Evolutionary conservation across 2,113 vertebrate genomes (phyloP).

Genomic region (Vulpes vulpes): DNA sequence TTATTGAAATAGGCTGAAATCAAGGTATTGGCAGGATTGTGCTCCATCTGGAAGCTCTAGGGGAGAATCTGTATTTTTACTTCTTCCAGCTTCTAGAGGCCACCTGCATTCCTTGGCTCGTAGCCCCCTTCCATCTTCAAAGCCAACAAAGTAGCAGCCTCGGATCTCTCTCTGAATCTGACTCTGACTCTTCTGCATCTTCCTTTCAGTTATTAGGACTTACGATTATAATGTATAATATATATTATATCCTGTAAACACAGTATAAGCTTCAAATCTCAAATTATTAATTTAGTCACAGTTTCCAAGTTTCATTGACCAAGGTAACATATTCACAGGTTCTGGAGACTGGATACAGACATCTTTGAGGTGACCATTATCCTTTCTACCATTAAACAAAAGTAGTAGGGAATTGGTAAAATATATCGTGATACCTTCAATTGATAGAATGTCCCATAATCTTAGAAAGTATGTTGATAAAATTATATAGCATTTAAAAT

Average conservation of each 20-base stretch:
- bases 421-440: neutral
- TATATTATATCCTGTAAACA: neutral
- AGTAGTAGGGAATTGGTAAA: neutral
- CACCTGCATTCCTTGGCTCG: slow-evolving; percentile 34
- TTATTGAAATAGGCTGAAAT: slow-evolving; percentile 62
- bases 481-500: neutral
- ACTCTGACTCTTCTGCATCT: neutral
- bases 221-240: neutral
- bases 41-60: slow-evolving; percentile 50
- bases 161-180: neutral
- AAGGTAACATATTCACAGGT: neutral
- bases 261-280: neutral
- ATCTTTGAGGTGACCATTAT: neutral
- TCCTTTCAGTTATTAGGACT: neutral
- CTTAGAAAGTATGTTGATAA: neutral
- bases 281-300: neutral
- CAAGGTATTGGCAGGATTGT: slow-evolving; percentile 48
- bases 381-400: neutral
- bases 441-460: neutral
- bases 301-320: neutral
- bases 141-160: neutral
- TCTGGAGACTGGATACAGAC: neutral
- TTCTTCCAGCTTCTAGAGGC: neutral
- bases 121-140: neutral
- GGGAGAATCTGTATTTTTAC: neutral